These are phyloP conservation scores for Excalfactoria chinensis DNA, from an alignment of 2,113 vertebrate genomes.

Conservation along the genomic window DNA sequence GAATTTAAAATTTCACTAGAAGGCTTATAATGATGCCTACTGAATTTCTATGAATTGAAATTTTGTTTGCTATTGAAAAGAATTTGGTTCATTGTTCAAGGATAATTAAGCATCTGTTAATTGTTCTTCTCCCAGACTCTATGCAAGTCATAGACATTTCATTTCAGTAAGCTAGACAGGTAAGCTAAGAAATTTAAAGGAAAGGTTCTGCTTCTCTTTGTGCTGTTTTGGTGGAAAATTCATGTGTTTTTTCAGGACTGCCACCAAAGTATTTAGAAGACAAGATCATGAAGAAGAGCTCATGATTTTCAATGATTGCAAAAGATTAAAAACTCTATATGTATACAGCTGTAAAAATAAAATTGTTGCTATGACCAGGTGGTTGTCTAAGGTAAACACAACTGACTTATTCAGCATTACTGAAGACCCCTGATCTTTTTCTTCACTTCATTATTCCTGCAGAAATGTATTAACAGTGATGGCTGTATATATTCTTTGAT, in stretches of 20 bases:
- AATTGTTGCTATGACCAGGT: not conserved
- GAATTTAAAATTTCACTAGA: not conserved
- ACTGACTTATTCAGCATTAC: not conserved
- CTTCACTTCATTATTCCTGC: not conserved
- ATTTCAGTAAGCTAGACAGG: not conserved
- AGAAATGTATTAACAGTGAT: not conserved
- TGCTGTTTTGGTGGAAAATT: not conserved
- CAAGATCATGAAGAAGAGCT: not conserved
- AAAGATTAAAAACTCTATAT: not conserved
- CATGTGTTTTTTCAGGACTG: not conserved
- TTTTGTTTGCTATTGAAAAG: not conserved
- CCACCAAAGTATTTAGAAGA: not conserved
- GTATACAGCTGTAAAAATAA: not conserved
- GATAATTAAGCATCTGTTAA: not conserved
- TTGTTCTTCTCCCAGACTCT: not conserved
- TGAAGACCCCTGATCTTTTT: not conserved
- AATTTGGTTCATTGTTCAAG: not conserved
- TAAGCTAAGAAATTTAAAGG: not conserved
- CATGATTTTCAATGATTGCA: rapidly evolving
- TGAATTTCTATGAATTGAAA: not conserved
- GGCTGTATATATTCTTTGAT: not conserved
- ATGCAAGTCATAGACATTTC: not conserved
- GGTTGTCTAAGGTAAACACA: not conserved
- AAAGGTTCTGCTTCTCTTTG: not conserved
- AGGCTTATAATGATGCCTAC: not conserved